phyloP scores from a whole-genome alignment of 64 coral and sea anemone species.

The Anthopleura sola region DNA sequence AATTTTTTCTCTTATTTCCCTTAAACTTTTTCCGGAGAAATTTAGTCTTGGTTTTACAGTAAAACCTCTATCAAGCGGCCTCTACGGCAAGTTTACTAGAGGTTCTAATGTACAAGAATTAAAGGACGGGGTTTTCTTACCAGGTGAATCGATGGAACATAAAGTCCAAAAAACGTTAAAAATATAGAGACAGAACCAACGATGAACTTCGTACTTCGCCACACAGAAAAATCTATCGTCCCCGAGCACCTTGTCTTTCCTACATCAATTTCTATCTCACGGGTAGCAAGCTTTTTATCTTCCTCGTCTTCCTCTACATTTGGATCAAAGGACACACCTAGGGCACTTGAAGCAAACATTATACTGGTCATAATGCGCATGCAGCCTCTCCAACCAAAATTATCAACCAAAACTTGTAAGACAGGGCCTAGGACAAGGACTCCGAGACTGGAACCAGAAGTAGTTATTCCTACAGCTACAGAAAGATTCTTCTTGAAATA shows the following conservation, averaged over 20 bases:
- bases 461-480: slow-evolving; percentile 13
- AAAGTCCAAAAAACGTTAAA: slow-evolving; percentile 32
- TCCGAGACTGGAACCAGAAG: slow-evolving; percentile 29
- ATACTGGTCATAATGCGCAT: slow-evolving; percentile 12
- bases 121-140: not conserved
- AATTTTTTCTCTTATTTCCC: no score
- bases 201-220: not conserved
- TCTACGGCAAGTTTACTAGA: no score
- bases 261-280: not conserved
- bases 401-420: slow-evolving; percentile 25
- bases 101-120: no score
- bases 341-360: not conserved
- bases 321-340: slow-evolving; percentile 32
- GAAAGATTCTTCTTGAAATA: slow-evolving; percentile 37
- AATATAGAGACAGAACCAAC: not conserved
- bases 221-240: slow-evolving; percentile 28
- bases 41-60: no score
- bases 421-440: slow-evolving; percentile 14
- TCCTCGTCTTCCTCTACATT: slow-evolving; percentile 17
- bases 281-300: not conserved
- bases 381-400: slow-evolving; percentile 33
- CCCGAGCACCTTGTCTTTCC: not conserved
- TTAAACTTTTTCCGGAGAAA: no score
- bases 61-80: no score
- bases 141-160: slow-evolving; percentile 32